Evolutionary conservation across 2,113 vertebrate genomes (phyloP).

Genomic region (Micronisus gabar): DNA sequence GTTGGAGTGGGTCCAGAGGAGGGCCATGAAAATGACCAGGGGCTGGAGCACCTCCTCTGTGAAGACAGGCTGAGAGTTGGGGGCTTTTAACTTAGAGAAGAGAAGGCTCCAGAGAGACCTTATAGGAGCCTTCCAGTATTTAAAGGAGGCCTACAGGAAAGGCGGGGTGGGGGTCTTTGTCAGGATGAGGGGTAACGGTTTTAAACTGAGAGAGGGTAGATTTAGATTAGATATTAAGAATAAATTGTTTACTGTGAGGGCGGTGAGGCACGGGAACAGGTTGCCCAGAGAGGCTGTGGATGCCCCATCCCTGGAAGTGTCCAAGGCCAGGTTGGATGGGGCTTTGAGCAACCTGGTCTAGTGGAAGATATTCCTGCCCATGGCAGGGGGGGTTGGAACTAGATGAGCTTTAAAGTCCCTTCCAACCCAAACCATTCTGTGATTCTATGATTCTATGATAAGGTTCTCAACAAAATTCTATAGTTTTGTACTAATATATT

Average conservation of each 20-base stretch:
- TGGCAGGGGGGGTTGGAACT: not conserved
- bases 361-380: not conserved
- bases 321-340: not conserved
- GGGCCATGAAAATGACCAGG: accelerated
- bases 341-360: not conserved
- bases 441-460: not conserved
- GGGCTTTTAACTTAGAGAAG: not conserved
- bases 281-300: not conserved
- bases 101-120: not conserved
- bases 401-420: not conserved
- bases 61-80: not conserved
- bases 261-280: not conserved
- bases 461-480: not conserved
- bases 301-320: not conserved
- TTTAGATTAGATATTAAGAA: not conserved
- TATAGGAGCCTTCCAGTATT: not conserved
- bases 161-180: not conserved
- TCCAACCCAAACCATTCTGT: not conserved
- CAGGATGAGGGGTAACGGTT: not conserved
- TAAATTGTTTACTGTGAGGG: not conserved
- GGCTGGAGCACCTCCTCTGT: not conserved
- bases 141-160: not conserved
- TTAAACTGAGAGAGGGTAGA: not conserved
- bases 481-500: not conserved
- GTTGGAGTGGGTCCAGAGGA: not conserved